A percentile compares a stretch with the other conserved stretches of the same genome.
Evolutionary conservation across 2,113 vertebrate species (phyloP).

Genomic region (Tragelaphus imberbis): DNA sequence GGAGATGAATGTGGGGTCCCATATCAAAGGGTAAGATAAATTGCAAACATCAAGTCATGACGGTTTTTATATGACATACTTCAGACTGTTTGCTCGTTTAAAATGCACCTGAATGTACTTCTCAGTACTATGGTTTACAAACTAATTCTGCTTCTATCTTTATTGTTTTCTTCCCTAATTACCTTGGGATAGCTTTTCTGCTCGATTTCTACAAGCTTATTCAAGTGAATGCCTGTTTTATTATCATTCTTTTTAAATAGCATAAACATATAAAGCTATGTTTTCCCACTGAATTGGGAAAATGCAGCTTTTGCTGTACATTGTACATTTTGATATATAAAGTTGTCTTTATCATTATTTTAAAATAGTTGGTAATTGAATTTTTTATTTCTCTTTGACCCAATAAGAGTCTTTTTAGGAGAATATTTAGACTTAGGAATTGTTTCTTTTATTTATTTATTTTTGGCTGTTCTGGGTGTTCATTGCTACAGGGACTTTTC

Average conservation of each 20-base stretch:
- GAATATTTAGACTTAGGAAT: not conserved
- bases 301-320: not conserved
- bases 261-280: not conserved
- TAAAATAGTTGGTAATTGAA: not conserved
- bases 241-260: not conserved
- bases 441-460: not conserved
- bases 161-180: not conserved
- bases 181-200: not conserved
- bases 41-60: not conserved
- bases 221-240: not conserved
- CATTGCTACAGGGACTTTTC: not conserved
- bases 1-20: not conserved
- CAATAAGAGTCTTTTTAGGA: not conserved
- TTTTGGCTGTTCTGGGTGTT: not conserved
- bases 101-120: slow-evolving; percentile 11
- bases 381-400: not conserved
- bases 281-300: not conserved
- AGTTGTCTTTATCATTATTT: not conserved
- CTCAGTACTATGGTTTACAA: not conserved
- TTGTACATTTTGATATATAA: not conserved
- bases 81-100: not conserved
- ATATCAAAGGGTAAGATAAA: not conserved
- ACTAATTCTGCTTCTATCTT: not conserved
- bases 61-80: not conserved
- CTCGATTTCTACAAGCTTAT: not conserved